These are phyloP conservation scores for Microctonus brassicae DNA, from an alignment of 2,888 invertebrate species.

Conservation along the genomic window DNA sequence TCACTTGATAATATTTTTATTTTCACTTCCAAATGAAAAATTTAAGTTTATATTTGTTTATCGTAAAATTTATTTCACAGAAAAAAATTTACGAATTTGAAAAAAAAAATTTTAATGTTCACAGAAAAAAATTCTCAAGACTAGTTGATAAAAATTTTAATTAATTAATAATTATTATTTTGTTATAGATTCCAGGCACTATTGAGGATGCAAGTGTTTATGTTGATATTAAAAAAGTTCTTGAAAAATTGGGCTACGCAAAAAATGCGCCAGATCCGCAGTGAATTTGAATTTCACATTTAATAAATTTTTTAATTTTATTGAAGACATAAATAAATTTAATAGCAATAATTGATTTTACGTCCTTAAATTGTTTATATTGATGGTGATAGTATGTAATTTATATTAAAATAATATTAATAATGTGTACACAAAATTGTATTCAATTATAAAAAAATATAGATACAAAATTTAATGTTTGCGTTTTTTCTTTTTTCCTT, in stretches of 20 bases:
- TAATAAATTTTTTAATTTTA: too few relatives aligned
- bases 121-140: too few relatives aligned
- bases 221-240: conserved; percentile 80
- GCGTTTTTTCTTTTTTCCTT: conserved; percentile 36
- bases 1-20: too few relatives aligned
- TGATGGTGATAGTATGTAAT: not conserved
- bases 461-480: not conserved
- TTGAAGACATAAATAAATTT: not conserved
- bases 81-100: too few relatives aligned
- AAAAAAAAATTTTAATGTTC: too few relatives aligned
- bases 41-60: too few relatives aligned
- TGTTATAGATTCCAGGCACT: conserved; percentile 80
- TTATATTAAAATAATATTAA: conserved; percentile 9
- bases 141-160: too few relatives aligned
- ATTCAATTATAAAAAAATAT: not conserved
- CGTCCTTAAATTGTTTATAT: not conserved
- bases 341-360: not conserved
- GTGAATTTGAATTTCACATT: too few relatives aligned
- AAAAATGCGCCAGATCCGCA: conserved; percentile 74
- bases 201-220: conserved; percentile 91
- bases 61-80: too few relatives aligned
- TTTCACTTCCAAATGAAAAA: too few relatives aligned
- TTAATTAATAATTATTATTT: conserved; percentile 18
- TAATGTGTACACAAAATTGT: not conserved
- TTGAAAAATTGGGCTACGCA: conserved; percentile 84